Base-by-base conservation (phyloP, 2,797 vertebrate species). In the Lacerta agilis region DNA sequence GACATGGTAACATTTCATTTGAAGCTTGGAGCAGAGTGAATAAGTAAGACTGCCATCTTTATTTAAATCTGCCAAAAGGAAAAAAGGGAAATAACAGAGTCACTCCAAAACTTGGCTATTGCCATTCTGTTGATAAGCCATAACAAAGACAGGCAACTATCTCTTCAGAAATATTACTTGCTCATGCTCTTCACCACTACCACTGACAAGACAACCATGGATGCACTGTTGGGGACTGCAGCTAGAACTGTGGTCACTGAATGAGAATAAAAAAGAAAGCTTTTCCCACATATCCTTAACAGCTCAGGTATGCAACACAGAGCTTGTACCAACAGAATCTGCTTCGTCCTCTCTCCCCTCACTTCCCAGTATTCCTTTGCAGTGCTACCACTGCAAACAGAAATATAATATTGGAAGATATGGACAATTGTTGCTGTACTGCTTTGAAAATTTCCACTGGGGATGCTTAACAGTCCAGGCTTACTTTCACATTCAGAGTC, bases 21-120 rank as follows among this genome's bases (percentile, higher is more conserved):
- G 43, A 78, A 67, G 81, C 25, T 82, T 58, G 43, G 45, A 79
- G 33, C 27, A 77, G n/a, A 38, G 15, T 55, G 71, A 67, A 81
- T 29, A 83, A 69, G n/a, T 64, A 67, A 29, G 33, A 36, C 72
- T 49, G 49, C 36, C 9, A 29, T 83, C 13, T 85, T 85, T 87
- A 79, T 79, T 18, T 23, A 78, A 92, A 88, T 78, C 82, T 72
- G 89, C 61, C 82, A 80, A 73, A 27, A 91, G 38, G 66, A 78
- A 71, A 43, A 0, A 0, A 66, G 29, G 73, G 66, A 43, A 43
- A 49, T 25, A 88, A 87, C 88, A 73, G 80, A 92, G 77, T 49
- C 5, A 43, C 33, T 67, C 71, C 73, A 75, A 64, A 87, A 75
- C 20, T 58, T 58, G 6, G 6, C 33, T 73, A 61, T 61, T 84